Conservation (phyloP, 2,113 vertebrate species). For the Pluvialis apricaria region DNA sequence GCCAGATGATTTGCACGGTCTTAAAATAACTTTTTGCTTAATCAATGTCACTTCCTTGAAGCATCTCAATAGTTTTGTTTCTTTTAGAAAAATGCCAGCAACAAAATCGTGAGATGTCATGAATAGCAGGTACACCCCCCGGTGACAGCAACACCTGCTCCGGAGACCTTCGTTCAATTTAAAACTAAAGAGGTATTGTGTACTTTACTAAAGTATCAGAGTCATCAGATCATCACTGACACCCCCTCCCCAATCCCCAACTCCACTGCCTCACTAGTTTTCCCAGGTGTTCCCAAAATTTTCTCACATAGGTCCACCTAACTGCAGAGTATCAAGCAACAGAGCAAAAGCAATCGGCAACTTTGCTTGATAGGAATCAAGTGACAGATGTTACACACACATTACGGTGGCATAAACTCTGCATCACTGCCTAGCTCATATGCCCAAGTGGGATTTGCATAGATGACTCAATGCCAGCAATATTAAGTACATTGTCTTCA, state of each 20-base stretch:
- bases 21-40: conserved; percentile 47
- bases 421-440: neutral
- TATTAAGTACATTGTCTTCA: neutral
- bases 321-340: neutral
- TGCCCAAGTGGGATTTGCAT: neutral
- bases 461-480: neutral
- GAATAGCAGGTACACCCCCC: neutral
- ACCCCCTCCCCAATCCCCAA: neutral
- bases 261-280: neutral
- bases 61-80: neutral
- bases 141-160: neutral
- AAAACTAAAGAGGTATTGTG: neutral
- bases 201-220: neutral
- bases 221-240: neutral
- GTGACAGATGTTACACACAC: neutral
- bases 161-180: neutral
- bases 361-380: neutral
- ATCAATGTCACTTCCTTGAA: conserved; percentile 31
- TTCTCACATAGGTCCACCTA: neutral
- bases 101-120: neutral
- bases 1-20: neutral
- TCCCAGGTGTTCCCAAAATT: neutral
- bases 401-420: neutral
- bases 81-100: neutral
- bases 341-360: neutral